Conservation (phyloP, 2,888 invertebrate species). For the Azorinus chamasolen region DNA sequence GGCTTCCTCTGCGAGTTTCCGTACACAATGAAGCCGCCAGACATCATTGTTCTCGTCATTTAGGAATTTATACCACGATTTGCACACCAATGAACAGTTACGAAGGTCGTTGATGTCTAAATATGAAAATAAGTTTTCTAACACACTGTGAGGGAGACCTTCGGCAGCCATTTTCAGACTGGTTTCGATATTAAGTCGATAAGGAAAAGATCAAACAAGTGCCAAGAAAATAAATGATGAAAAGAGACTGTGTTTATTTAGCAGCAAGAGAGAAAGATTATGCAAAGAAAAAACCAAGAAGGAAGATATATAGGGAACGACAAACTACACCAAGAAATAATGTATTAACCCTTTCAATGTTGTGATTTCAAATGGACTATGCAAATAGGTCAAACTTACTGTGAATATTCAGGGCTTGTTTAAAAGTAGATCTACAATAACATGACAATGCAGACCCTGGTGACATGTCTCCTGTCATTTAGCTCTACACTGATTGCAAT, state of each 20-base stretch:
- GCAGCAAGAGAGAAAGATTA: neutral
- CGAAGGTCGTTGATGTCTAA: conserved; percentile 94
- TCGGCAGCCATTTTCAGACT: conserved; percentile 78
- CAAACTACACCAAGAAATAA: no score
- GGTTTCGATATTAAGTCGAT: neutral
- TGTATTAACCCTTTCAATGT: no score
- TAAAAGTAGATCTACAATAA: no score
- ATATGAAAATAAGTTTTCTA: conserved; percentile 91
- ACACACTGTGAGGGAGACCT: conserved; percentile 78
- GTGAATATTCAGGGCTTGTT: no score
- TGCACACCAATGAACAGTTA: conserved; percentile 96
- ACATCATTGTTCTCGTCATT: conserved; percentile 98
- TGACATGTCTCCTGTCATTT: no score
- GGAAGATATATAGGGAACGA: no score
- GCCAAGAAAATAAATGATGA: no score
- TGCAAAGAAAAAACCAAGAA: no score
- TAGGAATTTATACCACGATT: conserved; percentile 96
- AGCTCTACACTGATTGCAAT: no score
- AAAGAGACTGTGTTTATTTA: neutral
- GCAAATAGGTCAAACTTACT: no score
- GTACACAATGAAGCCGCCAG: conserved; percentile 96
- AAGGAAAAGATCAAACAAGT: conserved; percentile 18
- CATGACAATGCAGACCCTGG: no score
- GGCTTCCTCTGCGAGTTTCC: conserved; percentile 94
- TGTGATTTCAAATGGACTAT: no score